These are phyloP conservation scores for Rhea pennata DNA, from an alignment of 2,113 vertebrate species.

Conservation along the genomic window DNA sequence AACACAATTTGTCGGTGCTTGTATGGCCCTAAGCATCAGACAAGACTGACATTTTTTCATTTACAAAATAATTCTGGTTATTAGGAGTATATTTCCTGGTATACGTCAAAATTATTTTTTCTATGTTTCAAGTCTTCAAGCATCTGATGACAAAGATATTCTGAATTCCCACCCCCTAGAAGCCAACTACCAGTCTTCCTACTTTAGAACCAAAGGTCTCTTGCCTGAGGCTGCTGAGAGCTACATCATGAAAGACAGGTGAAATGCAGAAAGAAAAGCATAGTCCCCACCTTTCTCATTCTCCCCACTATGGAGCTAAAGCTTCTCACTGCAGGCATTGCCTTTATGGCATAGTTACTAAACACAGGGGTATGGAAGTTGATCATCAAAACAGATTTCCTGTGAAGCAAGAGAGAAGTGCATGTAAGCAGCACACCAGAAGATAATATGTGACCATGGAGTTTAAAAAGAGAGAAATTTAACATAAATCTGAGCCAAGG, in stretches of 20 bases:
- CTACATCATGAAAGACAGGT: neutral
- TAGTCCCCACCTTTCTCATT: neutral
- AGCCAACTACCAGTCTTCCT: neutral
- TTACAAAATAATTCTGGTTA: neutral
- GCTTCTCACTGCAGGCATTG: conserved; percentile 1
- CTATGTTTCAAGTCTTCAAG: neutral
- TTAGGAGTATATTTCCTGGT: neutral
- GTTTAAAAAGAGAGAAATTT: conserved; percentile 41
- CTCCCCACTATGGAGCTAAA: neutral
- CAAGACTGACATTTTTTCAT: neutral
- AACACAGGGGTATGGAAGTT: neutral
- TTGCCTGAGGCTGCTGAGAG: neutral
- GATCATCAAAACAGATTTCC: conserved; percentile 37
- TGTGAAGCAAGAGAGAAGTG: conserved; percentile 22
- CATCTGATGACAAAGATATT: neutral
- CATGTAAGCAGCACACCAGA: conserved; percentile 23
- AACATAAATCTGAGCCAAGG: conserved; percentile 41
- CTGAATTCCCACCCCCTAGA: neutral
- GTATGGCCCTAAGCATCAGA: neutral
- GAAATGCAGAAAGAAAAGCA: neutral
- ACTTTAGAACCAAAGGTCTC: neutral
- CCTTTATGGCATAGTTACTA: neutral
- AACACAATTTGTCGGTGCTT: neutral
- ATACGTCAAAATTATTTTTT: neutral
- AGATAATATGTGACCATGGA: conserved; percentile 21